Conservation (phyloP, 2,113 vertebrate genomes). For the Nicator chloris region DNA sequence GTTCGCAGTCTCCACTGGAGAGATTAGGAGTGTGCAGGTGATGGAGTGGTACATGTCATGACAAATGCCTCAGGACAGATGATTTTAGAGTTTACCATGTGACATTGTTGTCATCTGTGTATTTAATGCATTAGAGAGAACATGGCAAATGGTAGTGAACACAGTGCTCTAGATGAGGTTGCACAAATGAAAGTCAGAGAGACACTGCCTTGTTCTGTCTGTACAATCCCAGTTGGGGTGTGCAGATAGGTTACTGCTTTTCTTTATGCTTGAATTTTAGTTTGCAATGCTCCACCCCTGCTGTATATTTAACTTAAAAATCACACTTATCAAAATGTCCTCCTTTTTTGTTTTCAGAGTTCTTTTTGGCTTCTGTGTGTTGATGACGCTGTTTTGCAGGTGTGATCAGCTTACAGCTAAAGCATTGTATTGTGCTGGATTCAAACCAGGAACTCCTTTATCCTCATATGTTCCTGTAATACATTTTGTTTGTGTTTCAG, state of each 20-base stretch:
- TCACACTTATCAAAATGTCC: not conserved
- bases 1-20: not conserved
- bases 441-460: not conserved
- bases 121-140: not conserved
- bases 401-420: not conserved
- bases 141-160: not conserved
- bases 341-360: not conserved
- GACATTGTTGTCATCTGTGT: not conserved
- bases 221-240: not conserved
- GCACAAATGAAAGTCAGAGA: not conserved
- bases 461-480: not conserved
- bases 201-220: not conserved
- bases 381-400: not conserved
- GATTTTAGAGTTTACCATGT: not conserved
- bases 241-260: not conserved
- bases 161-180: not conserved
- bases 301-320: not conserved
- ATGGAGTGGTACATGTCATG: not conserved
- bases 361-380: not conserved
- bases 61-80: not conserved
- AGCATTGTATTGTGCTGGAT: not conserved
- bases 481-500: not conserved
- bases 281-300: not conserved
- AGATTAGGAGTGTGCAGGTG: not conserved
- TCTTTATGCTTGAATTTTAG: not conserved